These are phyloP conservation scores for Pararge aegeria DNA, from an alignment of 1,140 invertebrate species.

Conservation along the genomic window DNA sequence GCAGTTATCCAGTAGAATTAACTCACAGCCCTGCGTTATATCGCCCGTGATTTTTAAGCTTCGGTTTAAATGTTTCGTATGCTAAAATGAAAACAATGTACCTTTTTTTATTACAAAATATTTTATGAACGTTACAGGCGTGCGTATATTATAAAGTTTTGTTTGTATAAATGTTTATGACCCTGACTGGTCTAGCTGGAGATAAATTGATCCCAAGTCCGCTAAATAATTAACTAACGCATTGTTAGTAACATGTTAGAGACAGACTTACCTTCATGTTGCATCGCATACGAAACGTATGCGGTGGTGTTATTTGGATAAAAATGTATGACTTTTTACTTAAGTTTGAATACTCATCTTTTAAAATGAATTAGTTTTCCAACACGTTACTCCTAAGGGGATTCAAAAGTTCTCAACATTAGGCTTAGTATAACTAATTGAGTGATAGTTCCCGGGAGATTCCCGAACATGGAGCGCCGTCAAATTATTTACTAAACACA, in stretches of 20 bases:
- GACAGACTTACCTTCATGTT: too few species aligned
- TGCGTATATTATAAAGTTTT: too few species aligned
- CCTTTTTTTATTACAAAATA: not conserved
- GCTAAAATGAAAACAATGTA: not conserved
- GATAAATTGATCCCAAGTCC: too few species aligned
- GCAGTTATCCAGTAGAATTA: conserved; percentile 56
- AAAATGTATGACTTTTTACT: too few species aligned
- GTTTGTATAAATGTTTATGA: too few species aligned
- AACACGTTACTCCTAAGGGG: not conserved
- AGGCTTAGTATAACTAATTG: not conserved
- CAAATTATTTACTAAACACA: not conserved
- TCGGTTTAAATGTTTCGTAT: conserved; percentile 14
- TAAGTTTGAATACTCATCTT: not conserved
- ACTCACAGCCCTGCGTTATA: conserved; percentile 32
- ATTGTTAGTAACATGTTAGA: too few species aligned
- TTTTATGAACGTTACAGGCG: not conserved
- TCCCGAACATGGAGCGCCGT: not conserved
- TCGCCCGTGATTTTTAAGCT: conserved; percentile 36
- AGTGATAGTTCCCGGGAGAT: not conserved
- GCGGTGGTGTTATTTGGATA: too few species aligned
- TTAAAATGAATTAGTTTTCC: not conserved
- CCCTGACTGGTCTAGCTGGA: too few species aligned
- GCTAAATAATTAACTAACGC: too few species aligned
- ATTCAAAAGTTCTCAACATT: conserved; percentile 3
- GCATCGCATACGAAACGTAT: too few species aligned